These are phyloP conservation scores for Macrosiphum euphorbiae DNA, from an alignment of 2,888 invertebrate species.

Conservation along the genomic window DNA sequence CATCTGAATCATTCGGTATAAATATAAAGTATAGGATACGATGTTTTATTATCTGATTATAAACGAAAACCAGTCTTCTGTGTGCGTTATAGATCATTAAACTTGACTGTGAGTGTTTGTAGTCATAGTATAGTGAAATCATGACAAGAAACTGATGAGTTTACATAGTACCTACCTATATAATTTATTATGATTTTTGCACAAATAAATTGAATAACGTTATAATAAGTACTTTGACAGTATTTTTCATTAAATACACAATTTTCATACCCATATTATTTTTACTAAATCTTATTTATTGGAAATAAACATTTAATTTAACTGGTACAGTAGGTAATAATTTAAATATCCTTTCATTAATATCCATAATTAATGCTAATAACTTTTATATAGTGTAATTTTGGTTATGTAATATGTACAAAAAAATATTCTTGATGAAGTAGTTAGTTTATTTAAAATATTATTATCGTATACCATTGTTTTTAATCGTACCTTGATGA, in stretches of 20 bases:
- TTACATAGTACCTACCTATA: not conserved
- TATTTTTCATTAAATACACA: not conserved
- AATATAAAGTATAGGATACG: not conserved
- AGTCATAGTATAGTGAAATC: conserved; percentile 33
- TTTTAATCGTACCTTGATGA: not conserved
- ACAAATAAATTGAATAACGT: conserved; percentile 36
- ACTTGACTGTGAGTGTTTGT: conserved; percentile 8
- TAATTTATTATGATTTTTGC: not conserved
- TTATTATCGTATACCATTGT: not conserved
- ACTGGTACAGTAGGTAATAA: not conserved
- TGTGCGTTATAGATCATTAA: conserved; percentile 31
- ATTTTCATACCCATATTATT: not conserved
- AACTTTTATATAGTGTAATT: too few species aligned
- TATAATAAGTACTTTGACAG: too few species aligned
- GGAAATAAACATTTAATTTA: not conserved
- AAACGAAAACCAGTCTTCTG: conserved; percentile 15
- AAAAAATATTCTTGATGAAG: too few species aligned
- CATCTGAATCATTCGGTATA: not conserved
- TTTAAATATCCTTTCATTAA: conserved; percentile 4
- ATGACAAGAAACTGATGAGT: conserved; percentile 27
- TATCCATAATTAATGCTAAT: not conserved
- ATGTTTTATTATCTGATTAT: conserved; percentile 33
- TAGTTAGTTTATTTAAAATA: too few species aligned
- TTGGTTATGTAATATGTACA: too few species aligned
- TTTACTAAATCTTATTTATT: not conserved